These are phyloP conservation scores for Circaetus gallicus DNA, from an alignment of 2,113 vertebrate genomes.

Conservation along the genomic window DNA sequence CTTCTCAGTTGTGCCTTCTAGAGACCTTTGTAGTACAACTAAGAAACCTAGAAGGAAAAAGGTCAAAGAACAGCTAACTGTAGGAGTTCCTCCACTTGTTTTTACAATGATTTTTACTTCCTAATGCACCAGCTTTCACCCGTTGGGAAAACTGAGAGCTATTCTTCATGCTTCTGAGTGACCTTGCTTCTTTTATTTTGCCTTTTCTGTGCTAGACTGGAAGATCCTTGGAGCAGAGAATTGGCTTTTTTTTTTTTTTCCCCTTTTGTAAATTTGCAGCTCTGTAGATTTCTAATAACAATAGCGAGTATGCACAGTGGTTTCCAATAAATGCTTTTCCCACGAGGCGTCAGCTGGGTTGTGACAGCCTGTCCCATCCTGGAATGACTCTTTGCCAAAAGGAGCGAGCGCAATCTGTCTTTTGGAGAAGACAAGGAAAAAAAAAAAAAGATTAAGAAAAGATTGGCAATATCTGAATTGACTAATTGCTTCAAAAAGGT, in stretches of 20 bases:
- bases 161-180: background rate
- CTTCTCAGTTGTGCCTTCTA: background rate
- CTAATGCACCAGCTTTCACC: background rate
- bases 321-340: background rate
- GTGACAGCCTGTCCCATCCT: background rate
- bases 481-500: background rate
- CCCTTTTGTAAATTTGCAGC: background rate
- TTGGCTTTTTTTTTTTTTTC: background rate
- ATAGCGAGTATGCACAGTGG: background rate
- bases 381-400: background rate
- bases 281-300: background rate
- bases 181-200: background rate
- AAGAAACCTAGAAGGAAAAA: background rate
- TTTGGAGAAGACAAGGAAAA: background rate
- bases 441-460: background rate
- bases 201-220: background rate
- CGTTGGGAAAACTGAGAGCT: background rate
- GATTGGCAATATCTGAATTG: background rate
- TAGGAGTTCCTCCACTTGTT: background rate
- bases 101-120: background rate
- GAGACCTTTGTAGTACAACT: background rate
- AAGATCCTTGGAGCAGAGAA: background rate
- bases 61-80: background rate
- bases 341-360: background rate
- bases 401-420: fast-evolving